Evolutionary conservation across 2,113 vertebrate genomes (phyloP).

Genomic region (Oplegnathus fasciatus): DNA sequence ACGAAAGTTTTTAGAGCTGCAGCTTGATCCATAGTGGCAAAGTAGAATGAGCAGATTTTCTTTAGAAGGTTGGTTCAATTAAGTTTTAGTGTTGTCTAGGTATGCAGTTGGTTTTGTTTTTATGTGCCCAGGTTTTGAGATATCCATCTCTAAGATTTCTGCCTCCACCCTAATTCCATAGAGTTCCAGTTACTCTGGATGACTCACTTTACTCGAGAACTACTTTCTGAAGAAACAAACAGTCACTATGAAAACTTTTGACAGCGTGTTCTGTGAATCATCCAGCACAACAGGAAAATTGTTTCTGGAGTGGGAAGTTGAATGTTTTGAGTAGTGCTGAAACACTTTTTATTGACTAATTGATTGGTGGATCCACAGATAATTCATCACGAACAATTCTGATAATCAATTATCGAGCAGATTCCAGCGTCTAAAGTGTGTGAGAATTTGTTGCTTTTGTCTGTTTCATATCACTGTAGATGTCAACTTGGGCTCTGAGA

Average conservation of each 20-base stretch:
- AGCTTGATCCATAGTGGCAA: conserved; percentile 15
- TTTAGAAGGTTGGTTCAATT: neutral
- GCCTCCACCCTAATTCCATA: neutral
- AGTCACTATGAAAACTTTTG: neutral
- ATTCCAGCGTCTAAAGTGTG: neutral
- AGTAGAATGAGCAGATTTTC: neutral
- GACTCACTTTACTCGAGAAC: neutral
- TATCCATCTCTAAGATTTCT: neutral
- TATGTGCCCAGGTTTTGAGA: neutral
- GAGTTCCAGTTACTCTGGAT: neutral
- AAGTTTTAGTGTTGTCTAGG: neutral
- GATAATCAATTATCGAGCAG: neutral
- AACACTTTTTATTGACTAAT: neutral
- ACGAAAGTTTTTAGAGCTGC: conserved; percentile 34
- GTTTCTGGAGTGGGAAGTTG: neutral
- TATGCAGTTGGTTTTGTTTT: neutral
- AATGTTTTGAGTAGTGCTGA: neutral
- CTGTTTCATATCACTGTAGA: neutral
- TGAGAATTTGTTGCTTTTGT: neutral
- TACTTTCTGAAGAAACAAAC: neutral
- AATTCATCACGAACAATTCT: neutral
- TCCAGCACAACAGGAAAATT: neutral
- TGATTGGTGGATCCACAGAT: neutral
- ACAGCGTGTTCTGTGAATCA: neutral
- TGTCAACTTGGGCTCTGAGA: neutral